Percentiles rank a stretch among this genome's conserved stretches.
Evolutionary conservation across 2,113 vertebrate genomes (phyloP).

Genomic region (Bubo bubo): DNA sequence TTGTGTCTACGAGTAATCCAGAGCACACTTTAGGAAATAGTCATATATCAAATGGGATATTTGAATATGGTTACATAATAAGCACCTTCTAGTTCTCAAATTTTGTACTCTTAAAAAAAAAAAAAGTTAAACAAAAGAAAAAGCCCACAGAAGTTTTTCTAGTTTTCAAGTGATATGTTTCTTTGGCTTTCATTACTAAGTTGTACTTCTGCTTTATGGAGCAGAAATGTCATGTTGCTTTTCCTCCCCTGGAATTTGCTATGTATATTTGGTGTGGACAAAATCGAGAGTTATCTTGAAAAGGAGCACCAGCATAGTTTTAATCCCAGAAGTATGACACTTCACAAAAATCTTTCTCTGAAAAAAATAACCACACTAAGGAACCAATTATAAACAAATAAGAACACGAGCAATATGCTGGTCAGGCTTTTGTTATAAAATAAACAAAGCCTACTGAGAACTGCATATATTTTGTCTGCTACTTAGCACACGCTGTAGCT

Average conservation of each 20-base stretch:
- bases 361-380: neutral
- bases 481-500: slow-evolving; percentile 40
- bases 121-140: neutral
- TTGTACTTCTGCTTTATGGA: neutral
- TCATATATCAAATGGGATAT: neutral
- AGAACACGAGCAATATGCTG: neutral
- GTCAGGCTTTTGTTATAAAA: slow-evolving; percentile 6
- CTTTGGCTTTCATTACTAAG: neutral
- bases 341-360: neutral
- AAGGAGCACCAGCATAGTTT: neutral
- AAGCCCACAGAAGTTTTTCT: neutral
- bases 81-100: neutral
- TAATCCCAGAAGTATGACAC: neutral
- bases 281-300: neutral
- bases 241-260: neutral
- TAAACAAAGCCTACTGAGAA: slow-evolving; percentile 1
- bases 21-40: neutral
- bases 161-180: neutral
- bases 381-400: neutral
- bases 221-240: neutral
- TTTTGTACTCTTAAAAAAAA: neutral
- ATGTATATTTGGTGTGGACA: neutral
- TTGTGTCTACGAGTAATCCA: neutral
- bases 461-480: slow-evolving; percentile 46
- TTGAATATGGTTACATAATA: neutral